Evolutionary conservation across 2,888 invertebrate species (phyloP), one percentile per base, ranked within the genome.

Genomic region (Caenorhabditis sp.): DNA sequence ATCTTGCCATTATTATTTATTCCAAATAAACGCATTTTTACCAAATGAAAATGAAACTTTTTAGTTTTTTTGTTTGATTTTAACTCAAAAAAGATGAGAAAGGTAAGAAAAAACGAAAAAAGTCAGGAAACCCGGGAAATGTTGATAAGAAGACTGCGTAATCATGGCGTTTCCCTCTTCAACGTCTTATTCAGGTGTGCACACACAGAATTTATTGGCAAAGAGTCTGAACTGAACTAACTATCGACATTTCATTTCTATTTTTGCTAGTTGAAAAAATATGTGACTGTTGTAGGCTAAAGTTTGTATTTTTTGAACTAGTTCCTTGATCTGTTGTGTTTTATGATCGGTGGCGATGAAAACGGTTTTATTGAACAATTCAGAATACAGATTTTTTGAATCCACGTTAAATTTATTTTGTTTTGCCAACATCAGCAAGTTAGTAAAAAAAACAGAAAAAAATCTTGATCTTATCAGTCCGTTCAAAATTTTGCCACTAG

Each of bases 1-100:
- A 67, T 76, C 76, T 76, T 76, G 76, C 76, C 76, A 67, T 67
- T 32, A 51, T 24, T 76, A 76, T 76, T 76, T 76, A 76, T 76
- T 76, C 76, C 58, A 32, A 76, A 76, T 76, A 68, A 76, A 76
- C 44, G 53, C 20, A 50, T 67, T 67, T 74, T 28, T 53, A 68
- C 20, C 53, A 55, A 40, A 22, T 44, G 24, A 26, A 44, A 18
- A 32, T 37, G 35, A n/a, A n/a, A n/a, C n/a, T n/a, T n/a, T n/a
- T n/a, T n/a, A n/a, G n/a, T n/a, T n/a, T n/a, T n/a, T n/a, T n/a
- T n/a, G n/a, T n/a, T n/a, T n/a, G n/a, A 22, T 67, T 58, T 67
- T 67, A 64, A 65, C 74, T 37, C 37, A 24, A 64, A 64, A 61
- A 53, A 40, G 15, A 50, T 11, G 18, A 28, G 26, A 68, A 67